phyloP scores from a whole-genome alignment of 2,888 invertebrate species.

The Rhogogaster chlorosoma region DNA sequence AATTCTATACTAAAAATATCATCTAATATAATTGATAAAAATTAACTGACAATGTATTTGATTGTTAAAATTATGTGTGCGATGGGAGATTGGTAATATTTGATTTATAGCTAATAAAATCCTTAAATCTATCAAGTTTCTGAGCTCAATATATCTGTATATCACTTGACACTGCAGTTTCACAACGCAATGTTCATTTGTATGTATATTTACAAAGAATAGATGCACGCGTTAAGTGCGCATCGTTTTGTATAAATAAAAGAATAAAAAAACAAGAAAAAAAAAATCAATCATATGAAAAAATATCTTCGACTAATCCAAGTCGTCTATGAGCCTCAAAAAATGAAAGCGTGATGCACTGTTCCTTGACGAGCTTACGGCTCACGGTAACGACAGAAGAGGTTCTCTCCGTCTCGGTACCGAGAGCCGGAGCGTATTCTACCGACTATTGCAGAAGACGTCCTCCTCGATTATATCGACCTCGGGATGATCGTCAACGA shows the following conservation, averaged over 20 bases:
- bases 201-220: conserved; percentile 11
- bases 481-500: conserved; percentile 77
- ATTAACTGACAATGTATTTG: not conserved
- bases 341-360: conserved; percentile 25
- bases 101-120: not conserved
- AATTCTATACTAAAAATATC: not conserved
- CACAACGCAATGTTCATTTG: not conserved
- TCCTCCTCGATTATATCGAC: conserved; percentile 73
- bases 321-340: conserved; percentile 6
- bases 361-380: conserved; percentile 50
- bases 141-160: not conserved
- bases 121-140: not conserved
- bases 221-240: not conserved
- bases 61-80: not conserved
- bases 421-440: conserved; percentile 72
- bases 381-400: conserved; percentile 70
- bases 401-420: conserved; percentile 68
- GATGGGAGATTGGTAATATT: not conserved
- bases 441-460: conserved; percentile 73
- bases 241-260: not conserved
- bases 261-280: not conserved
- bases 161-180: conserved; percentile 20
- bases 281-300: no score
- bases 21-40: not conserved
- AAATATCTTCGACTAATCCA: not conserved